These are phyloP conservation scores for Ctenomys sociabilis DNA, from an alignment of 2,113 vertebrate species.

Conservation along the genomic window DNA sequence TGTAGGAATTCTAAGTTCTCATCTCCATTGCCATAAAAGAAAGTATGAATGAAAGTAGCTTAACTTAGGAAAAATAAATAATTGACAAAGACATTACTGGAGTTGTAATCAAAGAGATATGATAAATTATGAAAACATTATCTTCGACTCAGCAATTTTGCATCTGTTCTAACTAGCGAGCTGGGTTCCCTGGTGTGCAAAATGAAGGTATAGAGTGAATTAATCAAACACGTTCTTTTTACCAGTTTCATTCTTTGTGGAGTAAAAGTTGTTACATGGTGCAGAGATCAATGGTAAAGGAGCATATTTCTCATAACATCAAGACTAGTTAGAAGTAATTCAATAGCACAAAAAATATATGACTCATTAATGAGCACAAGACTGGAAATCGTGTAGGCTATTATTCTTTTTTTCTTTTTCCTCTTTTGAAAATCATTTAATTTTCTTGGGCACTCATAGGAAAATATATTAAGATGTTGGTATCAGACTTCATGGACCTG, in stretches of 20 bases:
- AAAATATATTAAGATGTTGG: conserved; percentile 69
- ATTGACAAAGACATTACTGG: conserved; percentile 17
- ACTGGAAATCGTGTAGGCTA: not conserved
- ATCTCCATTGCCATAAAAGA: not conserved
- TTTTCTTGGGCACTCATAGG: conserved; percentile 72
- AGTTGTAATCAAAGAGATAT: not conserved
- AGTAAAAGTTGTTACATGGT: conserved; percentile 18
- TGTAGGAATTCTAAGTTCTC: not conserved
- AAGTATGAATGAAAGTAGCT: not conserved
- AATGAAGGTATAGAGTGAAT: not conserved
- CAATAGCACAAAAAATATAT: conserved; percentile 64
- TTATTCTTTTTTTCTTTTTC: conserved; percentile 53
- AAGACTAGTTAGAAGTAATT: conserved; percentile 79
- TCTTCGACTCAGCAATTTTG: not conserved
- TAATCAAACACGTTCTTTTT: not conserved
- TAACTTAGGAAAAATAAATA: conserved; percentile 13
- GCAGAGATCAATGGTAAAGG: conserved; percentile 32
- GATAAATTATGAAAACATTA: not conserved
- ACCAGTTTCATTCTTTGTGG: not conserved
- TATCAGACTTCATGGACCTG: conserved; percentile 77
- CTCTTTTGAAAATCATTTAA: conserved; percentile 71
- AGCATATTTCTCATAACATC: conserved; percentile 59
- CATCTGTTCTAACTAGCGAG: not conserved
- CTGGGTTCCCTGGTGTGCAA: not conserved
- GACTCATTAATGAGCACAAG: conserved; percentile 60